Evolutionary conservation across 2,797 vertebrate species (phyloP).

Genomic region (Ibycter americanus): DNA sequence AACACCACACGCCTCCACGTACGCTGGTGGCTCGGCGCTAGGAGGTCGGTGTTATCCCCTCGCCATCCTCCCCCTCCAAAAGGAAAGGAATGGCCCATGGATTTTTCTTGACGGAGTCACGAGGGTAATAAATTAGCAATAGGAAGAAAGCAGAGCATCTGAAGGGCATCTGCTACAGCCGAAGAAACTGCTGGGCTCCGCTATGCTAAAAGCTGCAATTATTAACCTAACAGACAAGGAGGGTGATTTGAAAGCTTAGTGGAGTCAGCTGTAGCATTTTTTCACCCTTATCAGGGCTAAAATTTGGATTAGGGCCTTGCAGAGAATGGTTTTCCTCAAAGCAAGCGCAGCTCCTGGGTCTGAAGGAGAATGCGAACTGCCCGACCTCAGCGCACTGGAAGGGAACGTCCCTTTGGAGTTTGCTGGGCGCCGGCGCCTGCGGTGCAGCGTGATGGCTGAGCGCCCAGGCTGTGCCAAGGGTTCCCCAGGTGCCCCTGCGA

Average conservation of each 20-base stretch:
- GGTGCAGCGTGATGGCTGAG: rapidly evolving
- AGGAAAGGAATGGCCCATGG: background rate
- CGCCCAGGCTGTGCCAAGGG: background rate
- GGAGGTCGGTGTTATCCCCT: rapidly evolving
- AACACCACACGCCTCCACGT: background rate
- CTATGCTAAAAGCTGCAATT: background rate
- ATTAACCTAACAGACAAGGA: background rate
- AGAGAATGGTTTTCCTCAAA: background rate
- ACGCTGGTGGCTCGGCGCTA: background rate
- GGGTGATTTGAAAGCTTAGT: background rate
- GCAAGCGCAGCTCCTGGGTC: background rate
- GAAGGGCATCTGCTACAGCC: background rate
- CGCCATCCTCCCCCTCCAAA: background rate
- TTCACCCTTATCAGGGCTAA: background rate
- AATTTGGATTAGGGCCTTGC: background rate
- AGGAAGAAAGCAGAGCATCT: background rate
- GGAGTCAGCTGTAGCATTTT: background rate
- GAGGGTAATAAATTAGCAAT: background rate
- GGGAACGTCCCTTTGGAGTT: background rate
- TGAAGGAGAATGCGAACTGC: background rate
- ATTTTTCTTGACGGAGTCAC: background rate
- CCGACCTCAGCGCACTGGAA: rapidly evolving
- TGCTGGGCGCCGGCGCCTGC: rapidly evolving
- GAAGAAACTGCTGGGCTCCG: background rate
- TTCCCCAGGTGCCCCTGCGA: background rate